Conservation (phyloP, 2,113 vertebrate species). For the Amazona guildingii region DNA sequence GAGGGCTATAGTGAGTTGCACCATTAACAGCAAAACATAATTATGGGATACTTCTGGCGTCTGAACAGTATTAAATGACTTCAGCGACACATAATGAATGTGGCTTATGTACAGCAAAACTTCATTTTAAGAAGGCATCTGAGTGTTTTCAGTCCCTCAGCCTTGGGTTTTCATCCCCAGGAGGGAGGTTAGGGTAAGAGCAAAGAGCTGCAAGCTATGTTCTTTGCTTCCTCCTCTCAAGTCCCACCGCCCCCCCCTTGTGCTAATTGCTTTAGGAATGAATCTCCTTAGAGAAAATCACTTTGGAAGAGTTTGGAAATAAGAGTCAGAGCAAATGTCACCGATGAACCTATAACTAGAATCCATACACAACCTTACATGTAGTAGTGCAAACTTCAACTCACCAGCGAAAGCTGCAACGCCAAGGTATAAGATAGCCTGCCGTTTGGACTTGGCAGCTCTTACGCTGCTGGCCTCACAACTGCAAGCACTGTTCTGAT, state of each 20-base stretch:
- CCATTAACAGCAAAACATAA: not conserved
- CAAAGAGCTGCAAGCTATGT: not conserved
- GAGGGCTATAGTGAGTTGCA: not conserved
- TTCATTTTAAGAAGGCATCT: not conserved
- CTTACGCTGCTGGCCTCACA: not conserved
- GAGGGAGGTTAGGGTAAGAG: not conserved
- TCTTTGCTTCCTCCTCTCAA: not conserved
- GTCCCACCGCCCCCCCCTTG: no score
- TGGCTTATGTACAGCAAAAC: not conserved
- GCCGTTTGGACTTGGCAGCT: not conserved
- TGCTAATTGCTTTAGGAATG: not conserved
- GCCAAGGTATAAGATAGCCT: accelerated
- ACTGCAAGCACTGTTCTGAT: not conserved
- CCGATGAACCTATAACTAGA: not conserved
- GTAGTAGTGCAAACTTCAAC: not conserved
- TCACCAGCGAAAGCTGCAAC: not conserved
- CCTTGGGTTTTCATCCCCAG: not conserved
- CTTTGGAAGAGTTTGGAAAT: not conserved
- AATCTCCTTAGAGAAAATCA: not conserved
- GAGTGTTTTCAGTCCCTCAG: not conserved
- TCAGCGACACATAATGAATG: accelerated
- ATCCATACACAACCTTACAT: not conserved
- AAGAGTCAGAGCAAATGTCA: not conserved
- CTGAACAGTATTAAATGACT: not conserved
- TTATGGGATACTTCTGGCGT: not conserved